Evolutionary conservation across 2,888 invertebrate genomes (phyloP), one percentile per base, ranked within the genome.

Genomic region (Cerceris rybyensis): DNA sequence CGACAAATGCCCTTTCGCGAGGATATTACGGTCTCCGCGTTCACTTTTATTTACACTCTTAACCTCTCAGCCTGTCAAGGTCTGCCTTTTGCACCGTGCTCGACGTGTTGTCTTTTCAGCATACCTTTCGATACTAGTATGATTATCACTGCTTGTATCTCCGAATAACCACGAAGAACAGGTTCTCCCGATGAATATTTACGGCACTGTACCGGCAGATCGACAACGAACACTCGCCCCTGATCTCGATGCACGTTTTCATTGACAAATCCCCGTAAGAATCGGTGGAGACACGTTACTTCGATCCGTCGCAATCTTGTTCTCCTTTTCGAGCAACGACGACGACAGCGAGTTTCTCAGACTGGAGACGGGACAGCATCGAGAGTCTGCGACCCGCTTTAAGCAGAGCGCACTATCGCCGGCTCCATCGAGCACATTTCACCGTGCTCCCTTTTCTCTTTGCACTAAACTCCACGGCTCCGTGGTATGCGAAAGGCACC

Each of bases 391-490:
- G 81, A 85, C 81, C 80, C 78, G 85, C 80, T 85, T 81, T 75
- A 73, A 80, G 80, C 67, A 69, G 70, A 66, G 73, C 78, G 75
- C 76, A 67, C 64, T 80, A 79, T 82, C 78, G 81, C 81, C 85
- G 76, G 75, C 75, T 70, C 66, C 66, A 63, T 72, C 66, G 66
- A 60, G 72, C 69, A 74, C 81, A 76, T 85, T 85, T 81, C 85
- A 85, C 83, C 71, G 76, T 77, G 73, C 78, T 80, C 75, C 70
- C 76, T 80, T 80, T 81, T 83, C 79, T 69, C 66, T 63, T 81
- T 39, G 28, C 67, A 64, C 55, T 41, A 58, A 72, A 79, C 54
- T 61, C 71, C 52, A 57, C 52, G 17, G 17, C 50, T n/a, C n/a
- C 17, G 50, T 64, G 60, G 39, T 52, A 60, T 39, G 75, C 46